phyloP scores from a whole-genome alignment of 2,888 invertebrate genomes.

The Amblyjoppa proteus region DNA sequence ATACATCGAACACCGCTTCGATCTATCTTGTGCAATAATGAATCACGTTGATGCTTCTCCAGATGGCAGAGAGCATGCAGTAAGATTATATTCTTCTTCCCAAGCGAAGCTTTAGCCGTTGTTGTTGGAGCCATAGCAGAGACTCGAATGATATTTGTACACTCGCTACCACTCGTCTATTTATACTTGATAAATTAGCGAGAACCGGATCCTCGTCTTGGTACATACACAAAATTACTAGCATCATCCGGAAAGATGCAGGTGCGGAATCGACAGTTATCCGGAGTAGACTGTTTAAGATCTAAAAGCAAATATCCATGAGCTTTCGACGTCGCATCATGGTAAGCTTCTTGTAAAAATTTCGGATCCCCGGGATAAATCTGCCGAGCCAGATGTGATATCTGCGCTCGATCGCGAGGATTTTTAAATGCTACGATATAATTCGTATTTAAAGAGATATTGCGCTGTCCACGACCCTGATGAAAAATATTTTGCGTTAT shows the following conservation, averaged over 20 bases:
- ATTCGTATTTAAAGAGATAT: conserved; percentile 47
- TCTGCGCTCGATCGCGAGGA: conserved; percentile 53
- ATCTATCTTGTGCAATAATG: not conserved
- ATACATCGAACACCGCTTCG: not conserved
- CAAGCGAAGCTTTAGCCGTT: conserved; percentile 2
- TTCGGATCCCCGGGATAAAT: conserved; percentile 59
- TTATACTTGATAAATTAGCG: not conserved
- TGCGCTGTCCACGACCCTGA: too few relatives aligned
- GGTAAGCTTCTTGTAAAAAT: conserved; percentile 64
- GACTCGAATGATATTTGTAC: too few relatives aligned
- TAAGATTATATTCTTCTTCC: not conserved
- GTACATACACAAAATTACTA: conserved; percentile 20
- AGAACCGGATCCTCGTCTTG: not conserved
- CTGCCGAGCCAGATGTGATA: conserved; percentile 41
- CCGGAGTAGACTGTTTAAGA: conserved; percentile 26
- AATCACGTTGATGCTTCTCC: too few relatives aligned
- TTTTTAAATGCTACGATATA: conserved; percentile 56
- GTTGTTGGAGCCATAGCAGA: not conserved
- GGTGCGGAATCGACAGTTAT: conserved; percentile 31
- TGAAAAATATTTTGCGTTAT: too few relatives aligned
- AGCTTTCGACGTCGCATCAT: conserved; percentile 49
- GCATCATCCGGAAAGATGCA: conserved; percentile 22
- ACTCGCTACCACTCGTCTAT: not conserved
- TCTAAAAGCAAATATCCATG: conserved; percentile 51
- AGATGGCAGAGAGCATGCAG: not conserved